A percentile compares a stretch with the other conserved stretches of the same genome.
Evolutionary conservation across 1,140 invertebrate species (phyloP).

Genomic region (Cydia strobilella): DNA sequence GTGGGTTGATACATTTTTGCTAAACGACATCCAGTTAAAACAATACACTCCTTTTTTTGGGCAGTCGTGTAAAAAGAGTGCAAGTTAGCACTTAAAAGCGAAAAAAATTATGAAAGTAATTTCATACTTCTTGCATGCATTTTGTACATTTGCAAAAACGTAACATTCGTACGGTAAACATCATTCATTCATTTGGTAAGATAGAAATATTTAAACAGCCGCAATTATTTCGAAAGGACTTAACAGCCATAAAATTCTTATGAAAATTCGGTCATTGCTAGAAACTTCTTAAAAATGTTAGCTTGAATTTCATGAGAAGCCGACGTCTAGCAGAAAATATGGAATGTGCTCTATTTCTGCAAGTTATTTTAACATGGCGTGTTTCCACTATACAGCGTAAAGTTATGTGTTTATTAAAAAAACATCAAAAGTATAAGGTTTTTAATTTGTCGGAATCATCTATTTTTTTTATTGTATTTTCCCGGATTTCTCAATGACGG

Average conservation of each 20-base stretch:
- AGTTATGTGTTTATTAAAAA: no score
- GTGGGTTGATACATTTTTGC: no score
- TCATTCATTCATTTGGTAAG: background rate
- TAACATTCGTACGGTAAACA: conserved; percentile 4
- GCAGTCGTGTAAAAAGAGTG: no score
- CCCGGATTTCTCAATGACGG: no score
- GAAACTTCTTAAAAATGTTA: conserved; percentile 22
- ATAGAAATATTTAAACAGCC: background rate
- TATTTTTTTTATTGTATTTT: no score
- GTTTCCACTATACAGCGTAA: background rate
- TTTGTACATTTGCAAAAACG: background rate
- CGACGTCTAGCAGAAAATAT: conserved; percentile 20
- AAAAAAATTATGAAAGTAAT: background rate
- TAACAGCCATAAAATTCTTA: background rate
- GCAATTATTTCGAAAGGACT: background rate
- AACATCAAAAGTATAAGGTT: no score
- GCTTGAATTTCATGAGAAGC: conserved; percentile 28
- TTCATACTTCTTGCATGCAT: background rate
- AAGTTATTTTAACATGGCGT: conserved; percentile 2
- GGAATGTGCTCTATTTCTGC: conserved; percentile 21
- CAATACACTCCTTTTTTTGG: no score
- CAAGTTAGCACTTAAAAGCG: no score
- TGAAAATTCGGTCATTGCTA: background rate
- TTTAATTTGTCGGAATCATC: no score
- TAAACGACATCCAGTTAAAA: no score